Percentiles rank a stretch among this genome's conserved stretches.
These are phyloP conservation scores for Enoplosus armatus DNA, from an alignment of 2,797 vertebrate genomes.

Conservation along the genomic window DNA sequence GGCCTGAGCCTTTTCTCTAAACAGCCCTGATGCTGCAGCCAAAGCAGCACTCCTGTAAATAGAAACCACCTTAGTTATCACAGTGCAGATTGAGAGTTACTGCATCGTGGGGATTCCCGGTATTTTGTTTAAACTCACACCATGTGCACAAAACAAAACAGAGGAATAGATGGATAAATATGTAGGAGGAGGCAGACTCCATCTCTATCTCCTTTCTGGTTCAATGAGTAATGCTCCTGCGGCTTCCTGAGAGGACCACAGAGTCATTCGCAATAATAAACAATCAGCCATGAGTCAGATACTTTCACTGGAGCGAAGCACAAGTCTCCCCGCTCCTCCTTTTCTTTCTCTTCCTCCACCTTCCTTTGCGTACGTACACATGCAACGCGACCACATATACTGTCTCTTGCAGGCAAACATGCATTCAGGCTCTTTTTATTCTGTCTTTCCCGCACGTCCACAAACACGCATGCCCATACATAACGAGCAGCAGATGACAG, in stretches of 20 bases:
- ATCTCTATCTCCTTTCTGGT: slow-evolving; percentile 46
- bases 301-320: slow-evolving; percentile 67
- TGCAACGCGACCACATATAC: slow-evolving; percentile 10
- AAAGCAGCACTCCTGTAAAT: slow-evolving; percentile 20
- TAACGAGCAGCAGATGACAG: slow-evolving; percentile 75
- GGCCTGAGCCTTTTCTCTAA: slow-evolving; percentile 31
- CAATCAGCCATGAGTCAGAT: slow-evolving; percentile 76
- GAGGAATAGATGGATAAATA: slow-evolving; percentile 43
- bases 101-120: slow-evolving; percentile 26
- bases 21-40: slow-evolving; percentile 20
- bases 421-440: not conserved
- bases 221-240: slow-evolving; percentile 70
- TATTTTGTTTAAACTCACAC: slow-evolving; percentile 43
- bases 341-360: not conserved
- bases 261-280: slow-evolving; percentile 74
- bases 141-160: slow-evolving; percentile 47
- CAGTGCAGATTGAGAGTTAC: slow-evolving; percentile 3
- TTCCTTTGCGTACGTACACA: slow-evolving; percentile 2
- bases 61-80: slow-evolving; percentile 20
- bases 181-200: slow-evolving; percentile 48
- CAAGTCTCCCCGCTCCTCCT: slow-evolving; percentile 14
- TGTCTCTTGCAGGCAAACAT: slow-evolving; percentile 7
- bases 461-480: slow-evolving; percentile 37
- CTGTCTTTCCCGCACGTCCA: slow-evolving; percentile 1
- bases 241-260: slow-evolving; percentile 68